Evolutionary conservation across 23 tunicate species (phyloP), one percentile per base, ranked within the genome.

Genomic region (Halocynthia aurantium): DNA sequence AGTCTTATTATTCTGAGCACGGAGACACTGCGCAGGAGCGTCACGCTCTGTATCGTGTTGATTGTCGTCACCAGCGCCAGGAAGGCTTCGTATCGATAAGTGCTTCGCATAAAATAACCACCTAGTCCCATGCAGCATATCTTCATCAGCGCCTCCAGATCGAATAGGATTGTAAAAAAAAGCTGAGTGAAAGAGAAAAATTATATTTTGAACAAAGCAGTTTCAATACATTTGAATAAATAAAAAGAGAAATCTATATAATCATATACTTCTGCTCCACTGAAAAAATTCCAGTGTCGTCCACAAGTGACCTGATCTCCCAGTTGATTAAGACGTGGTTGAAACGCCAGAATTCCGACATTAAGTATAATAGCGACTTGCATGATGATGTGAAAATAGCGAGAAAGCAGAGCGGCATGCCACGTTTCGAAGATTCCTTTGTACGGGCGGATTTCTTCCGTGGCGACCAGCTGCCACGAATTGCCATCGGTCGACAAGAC

Each of bases 301-400:
- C 51, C 52, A 10, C 61, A 18, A 55, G 52, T 52, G 15, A 55
- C 56, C 19, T 40, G 11, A 58, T 80, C 63, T 22, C 40, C 67
- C 44, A 53, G 67, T 4, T 31, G 44, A 31, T 31, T 31, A 31
- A 31, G 44, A 6, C 83, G 67, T n/a, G 87, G 87, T 6, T 88
- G 88, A 73, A 86, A 74, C 7, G 98, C 88, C n/a, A 90, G 56
- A 7, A 92, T 83, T 72, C 53, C 68, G 22, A 86, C 86, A 75
- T 92, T 92, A 44, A 92, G 40, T 8, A 92, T 85, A 66, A 92
- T 92, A 0, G 78, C 84, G 10, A 92, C 72, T 69, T 82, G 71
- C 98, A 92, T 92, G n/a, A 75, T 61, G 17, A 92, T 62, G 62
- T 92, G 92, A 53, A 86, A 86, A 76, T 78, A 88, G 66, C 88